Base-by-base conservation (phyloP, 2,888 invertebrate genomes). In the Brachylomia viminalis region DNA sequence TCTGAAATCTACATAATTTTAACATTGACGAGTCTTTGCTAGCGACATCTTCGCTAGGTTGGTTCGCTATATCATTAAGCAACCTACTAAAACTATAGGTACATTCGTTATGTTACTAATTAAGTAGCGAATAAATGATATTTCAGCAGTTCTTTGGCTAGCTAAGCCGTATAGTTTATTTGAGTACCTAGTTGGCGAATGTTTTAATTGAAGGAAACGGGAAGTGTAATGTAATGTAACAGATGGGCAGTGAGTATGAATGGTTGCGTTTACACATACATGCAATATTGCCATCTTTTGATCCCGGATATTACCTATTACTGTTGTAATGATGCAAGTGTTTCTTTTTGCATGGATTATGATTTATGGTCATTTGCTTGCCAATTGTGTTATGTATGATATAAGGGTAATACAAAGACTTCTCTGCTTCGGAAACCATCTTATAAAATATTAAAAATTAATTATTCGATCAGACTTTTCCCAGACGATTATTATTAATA, bases 241-340 rank as follows among this genome's bases (percentile, higher is more conserved):
- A 70, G 56, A 67, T 68, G 54, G 27, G 68, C 59, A 56, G 47
- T 66, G n/a, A 15, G 67, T 79, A 75, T 42, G 30, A 71, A 59
- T 68, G n/a, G 54, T 68, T 82, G 70, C 81, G 74, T 64, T 61
- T 73, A 65, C 52, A 79, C 82, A 76, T 80, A 77, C 84, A 85
- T 80, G 80, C 85, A 74, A 80, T 74, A 77, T 58, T 69, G 58
- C 70, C 68, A 79, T 80, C 61, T 81, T 84, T 81, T 81, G 62
- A 68, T 71, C 45, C 75, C 75, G 85, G 82, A 82, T 68, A 62
- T 56, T 73, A n/a, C n/a, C n/a, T n/a, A 65, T 65, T 64, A 49
- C 45, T 38, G 30, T 17, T 27, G 20, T 20, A 61, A 49, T 61
- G 59, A 47, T 83, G 56, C 54, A 45, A 47, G n/a, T 83, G 23